These are phyloP conservation scores for Callocephalon fimbriatum DNA, from an alignment of 2,113 vertebrate species.

Conservation along the genomic window DNA sequence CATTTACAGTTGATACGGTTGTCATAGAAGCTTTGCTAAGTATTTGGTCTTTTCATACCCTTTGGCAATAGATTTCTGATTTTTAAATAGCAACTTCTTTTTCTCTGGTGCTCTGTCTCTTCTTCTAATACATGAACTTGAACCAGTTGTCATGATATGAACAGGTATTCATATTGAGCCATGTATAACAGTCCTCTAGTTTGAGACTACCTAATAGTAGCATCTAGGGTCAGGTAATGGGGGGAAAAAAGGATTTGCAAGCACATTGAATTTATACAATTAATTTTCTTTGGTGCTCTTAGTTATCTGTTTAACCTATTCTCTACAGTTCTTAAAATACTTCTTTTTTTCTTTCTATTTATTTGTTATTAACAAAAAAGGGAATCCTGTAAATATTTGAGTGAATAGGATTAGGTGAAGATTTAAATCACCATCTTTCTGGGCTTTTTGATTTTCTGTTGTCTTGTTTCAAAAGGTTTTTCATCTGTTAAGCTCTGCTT, in stretches of 20 bases:
- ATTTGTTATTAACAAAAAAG: not conserved
- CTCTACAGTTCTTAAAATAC: not conserved
- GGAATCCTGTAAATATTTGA: constrained; percentile 13
- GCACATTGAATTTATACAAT: not conserved
- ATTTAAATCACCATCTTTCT: constrained; percentile 8
- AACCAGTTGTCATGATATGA: not conserved
- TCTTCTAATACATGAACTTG: not conserved
- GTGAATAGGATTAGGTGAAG: constrained; percentile 6
- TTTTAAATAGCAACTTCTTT: not conserved
- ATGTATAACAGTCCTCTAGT: not conserved
- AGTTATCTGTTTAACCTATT: not conserved
- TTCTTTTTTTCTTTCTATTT: not conserved
- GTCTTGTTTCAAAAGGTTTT: constrained; percentile 38
- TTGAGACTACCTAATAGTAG: not conserved
- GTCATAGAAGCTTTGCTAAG: not conserved
- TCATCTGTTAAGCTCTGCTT: constrained; percentile 34
- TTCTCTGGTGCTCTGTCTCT: not conserved
- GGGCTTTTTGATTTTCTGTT: not conserved
- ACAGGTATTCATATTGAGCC: not conserved
- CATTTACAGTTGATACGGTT: constrained; percentile 50
- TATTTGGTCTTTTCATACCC: not conserved
- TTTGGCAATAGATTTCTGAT: constrained; percentile 9
- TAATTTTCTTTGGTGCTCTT: not conserved
- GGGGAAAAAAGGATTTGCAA: not conserved
- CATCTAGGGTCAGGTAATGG: not conserved